Base-by-base conservation (phyloP, 1,140 invertebrate genomes). In the Monomorium pharaonis region DNA sequence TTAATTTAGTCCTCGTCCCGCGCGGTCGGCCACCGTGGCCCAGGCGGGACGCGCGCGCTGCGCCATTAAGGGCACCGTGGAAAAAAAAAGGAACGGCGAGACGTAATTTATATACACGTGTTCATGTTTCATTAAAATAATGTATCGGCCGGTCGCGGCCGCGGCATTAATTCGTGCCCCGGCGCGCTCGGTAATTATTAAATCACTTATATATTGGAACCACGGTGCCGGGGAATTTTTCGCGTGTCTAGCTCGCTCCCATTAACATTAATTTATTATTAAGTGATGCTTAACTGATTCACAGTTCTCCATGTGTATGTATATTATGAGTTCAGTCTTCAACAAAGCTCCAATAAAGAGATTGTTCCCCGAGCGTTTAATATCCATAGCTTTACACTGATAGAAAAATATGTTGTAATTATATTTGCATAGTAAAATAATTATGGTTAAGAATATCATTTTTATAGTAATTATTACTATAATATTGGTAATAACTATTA, bases 1-100 rank as follows among this genome's bases (percentile, higher is more conserved):
- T 89, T 89, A 89, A 89, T 89, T 89, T 89, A 89, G 88, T 89
- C 88, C 83, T 88, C 88, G 86, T 58, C 49, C 88, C 86, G 84
- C 86, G 84, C 86, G 75, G 42, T 42, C 75, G 76, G 70, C 70
- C 51, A 78, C 76, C 76, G 84, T 74, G 65, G 67, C 44, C 75
- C 84, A 74, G 78, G 65, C 78, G 67, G 67, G 67, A 47, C 67
- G 78, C 51, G 62, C 88, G 76, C 74, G 87, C 87, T 77, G 67
- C 88, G 67, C 88, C 88, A 89, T 89, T 89, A 89, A 89, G 81
- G 44, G 84, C 78, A 77, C 70, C 84, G 49, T 37, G 49, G 85
- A 83, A 81, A 86, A 83, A 81, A 86, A 89, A 89, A 89, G 30
- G 63, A 86, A 49, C 51, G 37, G 30, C 78, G 42, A 60, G 67